Base-by-base conservation (phyloP, 1,140 invertebrate genomes). In the Euura lappo region DNA sequence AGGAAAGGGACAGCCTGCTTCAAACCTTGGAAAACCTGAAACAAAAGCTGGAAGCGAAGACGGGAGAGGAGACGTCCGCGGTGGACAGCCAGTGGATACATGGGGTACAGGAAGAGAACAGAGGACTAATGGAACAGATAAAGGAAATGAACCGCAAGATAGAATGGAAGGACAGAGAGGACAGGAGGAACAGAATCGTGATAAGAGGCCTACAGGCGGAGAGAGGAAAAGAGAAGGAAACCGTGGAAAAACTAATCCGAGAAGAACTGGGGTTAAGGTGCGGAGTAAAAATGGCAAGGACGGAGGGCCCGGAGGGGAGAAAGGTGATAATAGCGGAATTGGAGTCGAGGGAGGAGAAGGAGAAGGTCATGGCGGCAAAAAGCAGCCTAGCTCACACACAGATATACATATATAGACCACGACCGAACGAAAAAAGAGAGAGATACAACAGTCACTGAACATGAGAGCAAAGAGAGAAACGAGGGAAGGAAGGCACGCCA, bases 391-490 rank as follows among this genome's bases (percentile, higher is more conserved):
- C 43, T 65, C 69, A 66, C 2, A 60, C 45, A 11, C 70, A 44
- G n/a, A 8, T 72, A 28, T n/a, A n/a, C n/a, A n/a, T 44, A 51
- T 69, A 72, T 75, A 68, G 71, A 75, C 5, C 68, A 75, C 45
- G 71, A 72, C 44, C 8, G 68, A 7, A 72, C 28, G 1, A 28
- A 28, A 28, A 28, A 28, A 28, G 28, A 28, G 28, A 28, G 28
- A 28, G 28, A 28, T 28, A 28, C 28, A 28, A 28, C 28, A 28
- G 28, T 28, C 28, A 28, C 28, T 28, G 28, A 28, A 28, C 28
- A 28, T 28, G 28, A 28, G 28, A 28, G 28, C 28, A 28, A 28
- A 28, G 28, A 28, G 28, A 28, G 28, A 28, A 28, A 28, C 28
- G 28, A 28, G 28, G 28, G 28, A 28, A 28, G 28, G 28, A 28